Evolutionary conservation across 2,113 vertebrate species (phyloP), one percentile per base, ranked within the genome.

Genomic region (Poeciliopsis prolifica): DNA sequence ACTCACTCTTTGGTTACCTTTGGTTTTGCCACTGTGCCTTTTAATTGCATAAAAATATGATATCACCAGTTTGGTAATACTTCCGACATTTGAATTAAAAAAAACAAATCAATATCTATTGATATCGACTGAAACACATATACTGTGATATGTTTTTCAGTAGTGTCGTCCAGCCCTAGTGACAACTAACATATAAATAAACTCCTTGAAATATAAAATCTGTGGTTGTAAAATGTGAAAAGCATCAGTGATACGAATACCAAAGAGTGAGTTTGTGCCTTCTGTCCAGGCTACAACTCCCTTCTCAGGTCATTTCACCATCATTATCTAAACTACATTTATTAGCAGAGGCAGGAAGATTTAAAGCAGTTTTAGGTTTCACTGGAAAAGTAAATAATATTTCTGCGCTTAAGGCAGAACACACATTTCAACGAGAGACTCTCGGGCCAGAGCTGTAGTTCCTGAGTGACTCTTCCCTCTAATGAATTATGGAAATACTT

Each of bases 401-500:
- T 10, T 65, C 63, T 35, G 63, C 63, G 3, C 31, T 65, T 35
- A 5, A 61, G 58, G 51, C 51, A 58, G 9, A 58, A 58, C 22
- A 42, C 40, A 42, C 14, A 48, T 48, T 48, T 19, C 51, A 58
- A 58, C 2, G 22, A n/a, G 51, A 1, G 24, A 58, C 5, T 61
- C 68, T 0, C n/a, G 0, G 61, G 48, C 30, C 44, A 1, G 13
- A 70, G 68, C 75, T 12, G 22, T 70, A 19, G 74, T 72, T 75
- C 68, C 72, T 40, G 37, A 68, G n/a, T 37, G 37, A 65, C 11
- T 17, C 74, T 67, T 76, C 75, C 81, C 87, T 85, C 77, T 30
- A 61, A 75, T 80, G 83, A 86, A 92, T 83, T 75, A 86, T n/a
- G 72, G 22, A 89, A 91, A 93, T 90, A 86, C 70, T 90, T 92